phyloP scores from a whole-genome alignment of 92 coral and sea anemone genomes.

The Desmophyllum pertusum region DNA sequence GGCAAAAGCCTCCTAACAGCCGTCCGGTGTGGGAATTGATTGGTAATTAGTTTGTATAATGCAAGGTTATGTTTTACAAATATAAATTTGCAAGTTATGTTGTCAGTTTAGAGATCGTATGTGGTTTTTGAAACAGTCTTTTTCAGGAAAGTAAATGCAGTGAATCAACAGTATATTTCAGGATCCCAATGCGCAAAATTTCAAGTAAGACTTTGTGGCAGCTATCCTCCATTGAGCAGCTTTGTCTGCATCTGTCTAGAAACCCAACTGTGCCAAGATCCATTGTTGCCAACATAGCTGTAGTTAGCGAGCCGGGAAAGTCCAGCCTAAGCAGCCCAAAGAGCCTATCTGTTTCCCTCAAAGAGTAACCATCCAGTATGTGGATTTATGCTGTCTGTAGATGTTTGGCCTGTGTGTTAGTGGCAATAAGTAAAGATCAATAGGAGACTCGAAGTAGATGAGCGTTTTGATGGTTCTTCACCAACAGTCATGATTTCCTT shows the following conservation, averaged over 20 bases:
- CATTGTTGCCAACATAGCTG: background rate
- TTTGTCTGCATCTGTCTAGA: background rate
- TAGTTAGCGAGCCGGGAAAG: background rate
- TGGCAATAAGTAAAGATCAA: background rate
- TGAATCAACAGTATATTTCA: background rate
- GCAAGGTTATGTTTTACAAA: too few relatives aligned
- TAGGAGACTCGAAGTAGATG: background rate
- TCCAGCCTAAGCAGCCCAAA: background rate
- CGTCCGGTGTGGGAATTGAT: background rate
- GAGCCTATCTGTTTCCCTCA: background rate
- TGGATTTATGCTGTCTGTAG: background rate
- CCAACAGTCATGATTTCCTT: background rate
- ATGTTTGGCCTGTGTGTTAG: too few relatives aligned
- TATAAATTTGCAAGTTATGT: background rate
- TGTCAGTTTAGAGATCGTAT: too few relatives aligned
- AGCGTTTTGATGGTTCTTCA: background rate
- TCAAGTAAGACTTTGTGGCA: background rate
- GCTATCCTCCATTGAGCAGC: background rate
- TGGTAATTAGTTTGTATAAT: background rate
- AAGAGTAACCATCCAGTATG: background rate
- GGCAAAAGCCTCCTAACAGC: background rate
- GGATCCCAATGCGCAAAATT: background rate
- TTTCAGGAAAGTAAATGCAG: slow-evolving; percentile 1
- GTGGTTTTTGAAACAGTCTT: background rate
- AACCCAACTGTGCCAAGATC: background rate